Evolutionary conservation across 1,140 invertebrate genomes (phyloP).

Genomic region (Cyrtorhinus lividipennis): DNA sequence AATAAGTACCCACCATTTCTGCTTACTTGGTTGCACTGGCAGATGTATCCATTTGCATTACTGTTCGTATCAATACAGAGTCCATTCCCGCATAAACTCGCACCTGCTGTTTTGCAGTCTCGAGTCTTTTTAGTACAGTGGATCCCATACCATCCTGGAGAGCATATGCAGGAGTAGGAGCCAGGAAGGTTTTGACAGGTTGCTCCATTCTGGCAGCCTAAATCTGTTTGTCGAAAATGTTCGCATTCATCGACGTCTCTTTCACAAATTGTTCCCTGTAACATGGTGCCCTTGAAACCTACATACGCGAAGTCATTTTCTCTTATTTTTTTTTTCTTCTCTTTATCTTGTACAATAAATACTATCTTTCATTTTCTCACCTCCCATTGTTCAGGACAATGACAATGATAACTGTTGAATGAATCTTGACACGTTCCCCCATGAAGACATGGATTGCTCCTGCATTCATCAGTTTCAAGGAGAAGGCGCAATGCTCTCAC

Average conservation of each 20-base stretch:
- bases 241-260: conserved; percentile 77
- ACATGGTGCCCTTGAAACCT: conserved; percentile 16
- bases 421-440: conserved; percentile 66
- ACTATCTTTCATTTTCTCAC: conserved; percentile 34
- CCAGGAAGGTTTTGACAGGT: conserved; percentile 69
- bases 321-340: neutral
- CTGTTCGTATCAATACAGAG: conserved; percentile 49
- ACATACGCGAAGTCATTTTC: neutral
- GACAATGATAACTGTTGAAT: conserved; percentile 56
- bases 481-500: conserved; percentile 22
- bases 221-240: conserved; percentile 59
- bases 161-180: conserved; percentile 66
- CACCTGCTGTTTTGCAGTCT: conserved; percentile 52
- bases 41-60: conserved; percentile 46
- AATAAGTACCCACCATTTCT: no score
- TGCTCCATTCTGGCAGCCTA: conserved; percentile 89
- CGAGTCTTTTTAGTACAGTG: conserved; percentile 59
- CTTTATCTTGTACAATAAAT: conserved; percentile 3
- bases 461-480: conserved; percentile 42
- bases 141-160: conserved; percentile 59
- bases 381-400: conserved; percentile 61
- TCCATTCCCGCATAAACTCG: conserved; percentile 76
- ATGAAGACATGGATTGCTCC: conserved; percentile 63
- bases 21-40: conserved; percentile 57
- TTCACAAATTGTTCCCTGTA: conserved; percentile 54